Evolutionary conservation across 2,113 vertebrate genomes (phyloP).

Genomic region (Lota lota): DNA sequence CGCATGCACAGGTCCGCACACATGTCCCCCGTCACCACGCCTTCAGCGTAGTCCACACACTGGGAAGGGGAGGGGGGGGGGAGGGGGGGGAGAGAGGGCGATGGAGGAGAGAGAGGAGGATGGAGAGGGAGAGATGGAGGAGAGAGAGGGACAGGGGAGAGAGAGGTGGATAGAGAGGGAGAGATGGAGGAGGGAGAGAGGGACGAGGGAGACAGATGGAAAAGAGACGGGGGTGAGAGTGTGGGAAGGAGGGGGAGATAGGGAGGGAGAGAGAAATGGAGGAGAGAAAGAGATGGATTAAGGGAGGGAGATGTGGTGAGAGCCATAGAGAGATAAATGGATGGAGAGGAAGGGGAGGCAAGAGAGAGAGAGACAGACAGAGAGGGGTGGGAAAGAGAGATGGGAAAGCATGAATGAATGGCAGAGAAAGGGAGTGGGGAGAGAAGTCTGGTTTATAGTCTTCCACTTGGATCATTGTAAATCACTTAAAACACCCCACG

Average conservation of each 20-base stretch:
- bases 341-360: neutral
- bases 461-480: no score
- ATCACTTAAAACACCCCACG: no score
- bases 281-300: neutral
- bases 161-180: neutral
- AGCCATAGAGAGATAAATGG: neutral
- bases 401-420: no score
- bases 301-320: neutral
- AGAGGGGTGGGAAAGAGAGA: neutral
- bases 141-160: neutral
- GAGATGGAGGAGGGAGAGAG: neutral
- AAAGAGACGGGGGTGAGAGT: neutral
- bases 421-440: neutral
- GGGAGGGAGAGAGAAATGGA: neutral
- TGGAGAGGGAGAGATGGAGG: neutral
- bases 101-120: neutral
- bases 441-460: no score
- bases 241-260: neutral
- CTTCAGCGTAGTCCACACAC: slow-evolving; percentile 84
- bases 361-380: neutral
- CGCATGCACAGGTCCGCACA: slow-evolving; percentile 89
- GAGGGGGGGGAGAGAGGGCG: neutral
- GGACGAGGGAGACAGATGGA: neutral
- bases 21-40: slow-evolving; percentile 82
- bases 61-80: slow-evolving; percentile 42